Conservation (phyloP, 2,888 invertebrate species). For the Macrophya alboannulata region DNA sequence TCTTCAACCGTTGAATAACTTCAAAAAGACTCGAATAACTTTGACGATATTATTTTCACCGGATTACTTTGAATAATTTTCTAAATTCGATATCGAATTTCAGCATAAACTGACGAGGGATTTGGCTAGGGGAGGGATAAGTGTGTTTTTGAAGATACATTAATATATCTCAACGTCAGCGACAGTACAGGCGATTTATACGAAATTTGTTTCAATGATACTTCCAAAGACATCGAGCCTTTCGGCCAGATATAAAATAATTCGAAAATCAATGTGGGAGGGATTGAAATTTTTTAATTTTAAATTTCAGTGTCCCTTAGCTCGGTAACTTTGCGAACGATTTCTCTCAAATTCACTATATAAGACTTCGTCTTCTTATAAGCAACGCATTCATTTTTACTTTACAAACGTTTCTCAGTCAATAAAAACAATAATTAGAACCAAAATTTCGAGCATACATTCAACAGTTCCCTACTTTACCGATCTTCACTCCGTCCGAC, state of each 20-base stretch:
- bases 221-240: background rate
- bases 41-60: background rate
- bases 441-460: background rate
- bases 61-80: background rate
- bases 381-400: background rate
- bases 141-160: background rate
- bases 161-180: background rate
- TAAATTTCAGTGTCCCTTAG: background rate
- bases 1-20: background rate
- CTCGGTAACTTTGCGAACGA: background rate
- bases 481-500: background rate
- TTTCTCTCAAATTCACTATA: background rate
- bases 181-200: background rate
- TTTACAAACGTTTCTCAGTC: background rate
- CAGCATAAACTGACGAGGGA: background rate
- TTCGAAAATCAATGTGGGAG: background rate
- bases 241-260: background rate
- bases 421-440: background rate
- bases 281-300: background rate
- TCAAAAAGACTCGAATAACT: background rate
- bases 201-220: background rate
- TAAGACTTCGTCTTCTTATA: background rate
- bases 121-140: background rate
- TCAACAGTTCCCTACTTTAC: background rate
- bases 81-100: background rate